A percentile compares a stretch with the other conserved stretches of the same genome.
phyloP scores from a whole-genome alignment of 2,113 vertebrate genomes.

The Trinectes maculatus region DNA sequence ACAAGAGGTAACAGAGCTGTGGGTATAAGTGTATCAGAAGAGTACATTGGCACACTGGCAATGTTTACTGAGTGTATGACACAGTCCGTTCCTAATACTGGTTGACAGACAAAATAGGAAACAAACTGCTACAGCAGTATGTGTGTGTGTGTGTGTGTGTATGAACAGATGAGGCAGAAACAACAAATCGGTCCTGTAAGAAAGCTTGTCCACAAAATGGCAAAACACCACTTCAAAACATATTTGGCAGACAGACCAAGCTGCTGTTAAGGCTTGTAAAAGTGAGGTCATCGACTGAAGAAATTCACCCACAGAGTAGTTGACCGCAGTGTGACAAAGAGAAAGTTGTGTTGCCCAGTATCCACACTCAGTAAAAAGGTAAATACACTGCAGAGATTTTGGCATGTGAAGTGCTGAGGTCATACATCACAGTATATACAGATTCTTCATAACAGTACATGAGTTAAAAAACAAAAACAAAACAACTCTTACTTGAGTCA shows the following conservation, averaged over 20 bases:
- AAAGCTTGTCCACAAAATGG: slow-evolving; percentile 34
- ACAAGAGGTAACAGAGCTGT: slow-evolving; percentile 43
- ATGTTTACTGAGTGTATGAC: slow-evolving; percentile 8
- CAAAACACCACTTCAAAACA: slow-evolving; percentile 6
- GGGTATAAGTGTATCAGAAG: slow-evolving; percentile 16
- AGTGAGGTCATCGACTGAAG: slow-evolving; percentile 44
- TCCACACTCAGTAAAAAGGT: slow-evolving; percentile 19
- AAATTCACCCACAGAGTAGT: slow-evolving; percentile 34
- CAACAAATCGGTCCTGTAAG: background rate
- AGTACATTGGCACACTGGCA: slow-evolving; percentile 40
- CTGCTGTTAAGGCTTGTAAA: slow-evolving; percentile 64
- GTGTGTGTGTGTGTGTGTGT: slow-evolving; percentile 4
- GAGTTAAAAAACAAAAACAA: slow-evolving; percentile 19
- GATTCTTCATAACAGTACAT: slow-evolving; percentile 4
- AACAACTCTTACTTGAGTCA: slow-evolving; percentile 27
- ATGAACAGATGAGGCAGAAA: slow-evolving; percentile 42
- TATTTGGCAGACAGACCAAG: slow-evolving; percentile 30
- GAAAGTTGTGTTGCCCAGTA: background rate
- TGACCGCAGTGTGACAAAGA: slow-evolving; percentile 19
- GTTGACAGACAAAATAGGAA: slow-evolving; percentile 27
- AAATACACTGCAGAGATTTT: slow-evolving; percentile 47
- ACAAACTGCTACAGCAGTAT: slow-evolving; percentile 24
- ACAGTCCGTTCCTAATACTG: slow-evolving; percentile 22
- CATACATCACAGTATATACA: slow-evolving; percentile 38
- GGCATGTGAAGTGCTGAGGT: slow-evolving; percentile 64